A percentile compares a stretch with the other conserved stretches of the same genome.
Evolutionary conservation across 2,888 invertebrate genomes (phyloP).

Genomic region (Drosophila nr. perissopoda): DNA sequence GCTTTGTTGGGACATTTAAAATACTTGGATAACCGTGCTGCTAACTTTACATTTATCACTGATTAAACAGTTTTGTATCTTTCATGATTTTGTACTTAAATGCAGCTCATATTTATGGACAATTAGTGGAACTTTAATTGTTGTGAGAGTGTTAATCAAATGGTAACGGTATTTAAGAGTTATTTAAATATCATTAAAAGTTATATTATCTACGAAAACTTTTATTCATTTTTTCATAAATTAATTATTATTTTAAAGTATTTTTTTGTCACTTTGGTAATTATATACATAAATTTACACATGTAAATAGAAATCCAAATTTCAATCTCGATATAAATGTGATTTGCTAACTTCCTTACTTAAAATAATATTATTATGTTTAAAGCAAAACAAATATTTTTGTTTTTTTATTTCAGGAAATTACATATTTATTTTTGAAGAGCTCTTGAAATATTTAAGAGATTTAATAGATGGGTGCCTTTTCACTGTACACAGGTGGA

Average conservation of each 20-base stretch:
- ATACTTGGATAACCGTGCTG: constrained; percentile 32
- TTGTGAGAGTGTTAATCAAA: background rate
- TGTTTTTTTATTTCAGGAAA: too few relatives aligned
- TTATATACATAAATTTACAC: background rate
- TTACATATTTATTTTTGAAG: background rate
- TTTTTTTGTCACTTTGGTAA: background rate
- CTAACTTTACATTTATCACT: constrained; percentile 60
- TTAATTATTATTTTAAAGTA: background rate
- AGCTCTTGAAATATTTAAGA: background rate
- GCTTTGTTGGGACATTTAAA: constrained; percentile 61
- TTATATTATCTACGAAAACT: background rate
- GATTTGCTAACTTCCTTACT: background rate
- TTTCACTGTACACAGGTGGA: constrained; percentile 18
- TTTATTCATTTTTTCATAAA: background rate
- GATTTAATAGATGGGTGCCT: constrained; percentile 1
- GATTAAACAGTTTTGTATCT: constrained; percentile 48
- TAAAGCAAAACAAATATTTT: background rate
- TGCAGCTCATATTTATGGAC: constrained; percentile 23
- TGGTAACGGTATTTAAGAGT: background rate
- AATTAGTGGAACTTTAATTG: background rate
- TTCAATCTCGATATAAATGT: background rate
- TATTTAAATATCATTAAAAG: background rate
- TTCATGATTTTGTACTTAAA: constrained; percentile 44
- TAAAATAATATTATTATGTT: background rate
- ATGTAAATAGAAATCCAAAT: background rate